Conservation (phyloP, 2,888 invertebrate species). For the Diaprepes abbreviatus region DNA sequence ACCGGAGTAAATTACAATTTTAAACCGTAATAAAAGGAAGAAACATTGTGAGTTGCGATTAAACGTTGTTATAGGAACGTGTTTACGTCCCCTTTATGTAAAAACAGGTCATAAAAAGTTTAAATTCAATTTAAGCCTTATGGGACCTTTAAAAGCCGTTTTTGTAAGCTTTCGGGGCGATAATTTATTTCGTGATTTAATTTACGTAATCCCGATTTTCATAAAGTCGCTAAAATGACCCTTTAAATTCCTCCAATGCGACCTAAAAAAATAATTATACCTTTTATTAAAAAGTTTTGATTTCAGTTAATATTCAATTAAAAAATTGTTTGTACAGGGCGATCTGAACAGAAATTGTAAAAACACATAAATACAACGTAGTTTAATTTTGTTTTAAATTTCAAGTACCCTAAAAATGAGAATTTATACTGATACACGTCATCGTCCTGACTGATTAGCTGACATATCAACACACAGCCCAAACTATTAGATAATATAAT, state of each 20-base stretch:
- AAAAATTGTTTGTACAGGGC: no score
- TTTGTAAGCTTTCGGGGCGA: constrained; percentile 1
- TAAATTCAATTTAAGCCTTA: background rate
- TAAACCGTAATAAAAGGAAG: background rate
- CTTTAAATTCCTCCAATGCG: background rate
- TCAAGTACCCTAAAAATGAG: no score
- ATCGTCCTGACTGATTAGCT: no score
- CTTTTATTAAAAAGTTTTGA: no score
- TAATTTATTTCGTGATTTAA: constrained; percentile 8
- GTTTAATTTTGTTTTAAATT: no score
- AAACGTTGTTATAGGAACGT: background rate
- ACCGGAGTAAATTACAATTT: background rate
- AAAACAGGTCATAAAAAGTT: background rate
- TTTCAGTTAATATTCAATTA: no score
- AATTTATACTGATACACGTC: no score
- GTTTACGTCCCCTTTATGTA: background rate
- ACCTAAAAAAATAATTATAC: no score
- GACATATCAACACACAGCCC: no score
- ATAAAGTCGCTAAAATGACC: constrained; percentile 7
- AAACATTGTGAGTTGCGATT: background rate
- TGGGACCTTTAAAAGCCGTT: constrained; percentile 4
- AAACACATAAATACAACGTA: no score
- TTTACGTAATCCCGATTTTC: constrained; percentile 5
- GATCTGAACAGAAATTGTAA: no score
- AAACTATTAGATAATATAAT: no score